Evolutionary conservation across 2,113 vertebrate species (phyloP), one percentile per base, ranked within the genome.

Genomic region (Pithys albifrons): DNA sequence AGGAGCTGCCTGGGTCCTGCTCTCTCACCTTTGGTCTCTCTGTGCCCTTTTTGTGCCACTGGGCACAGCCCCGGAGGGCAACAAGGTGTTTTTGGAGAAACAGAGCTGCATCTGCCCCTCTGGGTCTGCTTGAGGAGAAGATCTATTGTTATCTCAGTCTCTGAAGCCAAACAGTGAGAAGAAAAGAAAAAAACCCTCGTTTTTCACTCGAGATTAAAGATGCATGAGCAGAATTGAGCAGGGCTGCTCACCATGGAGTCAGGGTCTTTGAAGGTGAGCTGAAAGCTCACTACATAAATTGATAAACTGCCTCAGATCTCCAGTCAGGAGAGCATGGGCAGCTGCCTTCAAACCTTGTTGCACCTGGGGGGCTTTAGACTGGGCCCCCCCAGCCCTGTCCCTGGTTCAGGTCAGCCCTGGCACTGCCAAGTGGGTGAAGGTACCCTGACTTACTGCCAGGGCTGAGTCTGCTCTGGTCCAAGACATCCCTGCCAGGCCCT

Each of bases 31-130:
- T 7, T 7, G 18, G 6, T 10, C 2, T 2, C 27, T 20, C 71
- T 12, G 25, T 6, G 29, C 3, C 6, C 6, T 11, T 19, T 84
- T 37, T 0, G 0, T 1, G 6, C 65, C 5, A 13, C 72, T 20
- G 80, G 76, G 67, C 52, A 51, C 0, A 0, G 48, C 2, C 52
- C 37, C 0, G 0, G 8, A 0, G 0, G 52, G 35, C 0, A 2
- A 6, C 27, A 4, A 1, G 8, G 24, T 61, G 35, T 51, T 31
- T 28, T 48, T 27, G 12, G 27, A 14, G 29, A 6, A 29, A 19
- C 28, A 29, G 33, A 66, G 48, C 70, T 59, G 51, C 13, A 15
- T 29, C 35, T 39, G 12, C 52, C 58, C 46, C 74, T 79, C 67
- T 25, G 35, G 19, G 16, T 29, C 45, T 2, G 5, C 85, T 55